These are phyloP conservation scores for Thecocarcelia acutangulata DNA, from an alignment of 2,888 invertebrate species.

Conservation along the genomic window DNA sequence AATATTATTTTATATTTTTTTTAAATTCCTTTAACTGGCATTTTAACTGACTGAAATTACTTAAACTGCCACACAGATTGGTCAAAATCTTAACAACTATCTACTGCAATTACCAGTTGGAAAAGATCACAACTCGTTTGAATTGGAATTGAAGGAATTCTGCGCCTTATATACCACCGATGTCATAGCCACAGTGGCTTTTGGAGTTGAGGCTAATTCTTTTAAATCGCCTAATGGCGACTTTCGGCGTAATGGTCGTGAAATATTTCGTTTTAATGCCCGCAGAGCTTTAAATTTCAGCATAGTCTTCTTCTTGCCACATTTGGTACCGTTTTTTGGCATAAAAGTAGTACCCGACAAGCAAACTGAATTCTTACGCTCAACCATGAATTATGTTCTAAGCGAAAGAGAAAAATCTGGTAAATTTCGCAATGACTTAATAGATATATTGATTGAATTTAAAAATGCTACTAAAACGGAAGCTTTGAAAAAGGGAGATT, in stretches of 20 bases:
- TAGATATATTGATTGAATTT: slow-evolving; percentile 82
- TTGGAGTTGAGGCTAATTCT: slow-evolving; percentile 82
- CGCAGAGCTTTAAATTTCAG: slow-evolving; percentile 79
- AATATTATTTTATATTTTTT: too few relatives aligned
- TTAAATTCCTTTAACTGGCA: too few relatives aligned
- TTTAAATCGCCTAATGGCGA: slow-evolving; percentile 80
- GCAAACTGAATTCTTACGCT: slow-evolving; percentile 78
- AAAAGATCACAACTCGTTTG: slow-evolving; percentile 66
- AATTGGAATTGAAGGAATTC: slow-evolving; percentile 78
- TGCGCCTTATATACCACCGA: slow-evolving; percentile 81
- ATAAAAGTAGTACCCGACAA: slow-evolving; percentile 80
- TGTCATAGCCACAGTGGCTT: slow-evolving; percentile 82
- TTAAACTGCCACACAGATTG: too few relatives aligned
- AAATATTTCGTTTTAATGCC: slow-evolving; percentile 78
- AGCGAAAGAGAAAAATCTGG: slow-evolving; percentile 79
- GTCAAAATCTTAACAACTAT: slow-evolving; percentile 76
- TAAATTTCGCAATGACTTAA: slow-evolving; percentile 81
- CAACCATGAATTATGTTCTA: slow-evolving; percentile 81
- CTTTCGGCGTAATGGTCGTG: slow-evolving; percentile 81
- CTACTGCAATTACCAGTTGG: slow-evolving; percentile 72
- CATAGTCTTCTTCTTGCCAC: slow-evolving; percentile 81
- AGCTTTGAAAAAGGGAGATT: slow-evolving; percentile 75
- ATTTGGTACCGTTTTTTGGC: slow-evolving; percentile 76
- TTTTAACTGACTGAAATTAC: neutral
- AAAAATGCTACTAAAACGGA: slow-evolving; percentile 74